Conservation (phyloP, 2,888 invertebrate species). For the Bellardia pandia region DNA sequence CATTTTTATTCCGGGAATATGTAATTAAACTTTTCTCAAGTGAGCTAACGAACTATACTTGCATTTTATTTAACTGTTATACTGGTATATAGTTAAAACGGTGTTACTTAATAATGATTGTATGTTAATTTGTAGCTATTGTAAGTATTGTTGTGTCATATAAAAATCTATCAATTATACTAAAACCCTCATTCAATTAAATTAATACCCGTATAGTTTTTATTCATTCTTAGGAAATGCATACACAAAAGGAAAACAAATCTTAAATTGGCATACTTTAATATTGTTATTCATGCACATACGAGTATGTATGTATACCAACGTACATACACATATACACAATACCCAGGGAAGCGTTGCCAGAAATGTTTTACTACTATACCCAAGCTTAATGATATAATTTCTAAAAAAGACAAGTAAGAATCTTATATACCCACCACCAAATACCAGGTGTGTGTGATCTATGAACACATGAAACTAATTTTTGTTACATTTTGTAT, state of each 20-base stretch:
- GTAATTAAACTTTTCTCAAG: background rate
- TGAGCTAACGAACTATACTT: background rate
- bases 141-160: background rate
- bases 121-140: constrained; percentile 19
- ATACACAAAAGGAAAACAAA: constrained; percentile 5
- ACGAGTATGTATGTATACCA: constrained; percentile 5
- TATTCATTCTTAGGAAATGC: constrained; percentile 25
- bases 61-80: too few relatives aligned
- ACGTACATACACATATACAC: background rate
- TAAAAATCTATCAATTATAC: background rate
- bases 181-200: constrained; percentile 43
- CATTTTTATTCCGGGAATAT: too few relatives aligned
- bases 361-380: background rate
- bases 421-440: too few relatives aligned
- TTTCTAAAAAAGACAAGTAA: too few relatives aligned
- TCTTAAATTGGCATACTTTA: constrained; percentile 43
- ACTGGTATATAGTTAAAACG: background rate
- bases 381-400: background rate
- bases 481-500: too few relatives aligned
- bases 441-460: too few relatives aligned
- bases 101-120: constrained; percentile 14
- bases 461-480: too few relatives aligned
- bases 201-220: constrained; percentile 30
- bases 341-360: background rate
- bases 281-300: constrained; percentile 17